phyloP scores from a whole-genome alignment of 2,888 invertebrate genomes.

The Ceraclea dissimilis region DNA sequence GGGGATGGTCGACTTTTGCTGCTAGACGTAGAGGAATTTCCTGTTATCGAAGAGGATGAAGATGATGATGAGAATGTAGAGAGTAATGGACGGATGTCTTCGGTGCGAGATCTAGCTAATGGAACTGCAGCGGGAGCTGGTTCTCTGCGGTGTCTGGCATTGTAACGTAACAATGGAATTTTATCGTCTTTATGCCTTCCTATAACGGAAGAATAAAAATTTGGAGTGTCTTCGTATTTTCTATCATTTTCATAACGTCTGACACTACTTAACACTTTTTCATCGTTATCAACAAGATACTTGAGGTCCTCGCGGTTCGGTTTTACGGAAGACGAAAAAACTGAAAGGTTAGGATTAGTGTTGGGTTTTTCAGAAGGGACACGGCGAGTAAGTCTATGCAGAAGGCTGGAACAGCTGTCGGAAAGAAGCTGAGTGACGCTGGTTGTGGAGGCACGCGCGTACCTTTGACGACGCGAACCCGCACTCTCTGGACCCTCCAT shows the following conservation, averaged over 20 bases:
- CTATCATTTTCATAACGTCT: constrained; percentile 43
- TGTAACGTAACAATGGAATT: constrained; percentile 13
- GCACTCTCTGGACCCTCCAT: constrained; percentile 35
- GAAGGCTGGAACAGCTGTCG: constrained; percentile 79
- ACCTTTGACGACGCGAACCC: constrained; percentile 58
- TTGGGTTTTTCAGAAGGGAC: constrained; percentile 67
- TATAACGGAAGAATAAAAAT: constrained; percentile 39
- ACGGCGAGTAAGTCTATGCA: constrained; percentile 71
- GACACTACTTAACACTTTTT: constrained; percentile 37
- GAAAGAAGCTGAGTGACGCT: constrained; percentile 81
- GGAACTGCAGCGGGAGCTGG: constrained; percentile 30
- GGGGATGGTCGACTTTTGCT: constrained; percentile 11
- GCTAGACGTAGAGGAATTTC: constrained; percentile 3
- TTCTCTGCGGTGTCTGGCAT: constrained; percentile 10
- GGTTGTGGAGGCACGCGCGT: constrained; percentile 67
- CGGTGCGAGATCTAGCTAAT: constrained; percentile 28
- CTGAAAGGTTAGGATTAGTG: constrained; percentile 29
- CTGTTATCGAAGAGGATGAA: not conserved
- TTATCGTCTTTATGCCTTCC: constrained; percentile 28
- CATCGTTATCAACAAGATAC: constrained; percentile 34
- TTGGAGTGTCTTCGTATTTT: constrained; percentile 17
- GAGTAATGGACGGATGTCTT: constrained; percentile 27
- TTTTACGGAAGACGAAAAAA: constrained; percentile 29
- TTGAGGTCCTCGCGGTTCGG: constrained; percentile 41
- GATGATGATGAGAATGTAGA: constrained; percentile 4